Base-by-base conservation (phyloP, 2,113 vertebrate species). In the Panurus biarmicus region DNA sequence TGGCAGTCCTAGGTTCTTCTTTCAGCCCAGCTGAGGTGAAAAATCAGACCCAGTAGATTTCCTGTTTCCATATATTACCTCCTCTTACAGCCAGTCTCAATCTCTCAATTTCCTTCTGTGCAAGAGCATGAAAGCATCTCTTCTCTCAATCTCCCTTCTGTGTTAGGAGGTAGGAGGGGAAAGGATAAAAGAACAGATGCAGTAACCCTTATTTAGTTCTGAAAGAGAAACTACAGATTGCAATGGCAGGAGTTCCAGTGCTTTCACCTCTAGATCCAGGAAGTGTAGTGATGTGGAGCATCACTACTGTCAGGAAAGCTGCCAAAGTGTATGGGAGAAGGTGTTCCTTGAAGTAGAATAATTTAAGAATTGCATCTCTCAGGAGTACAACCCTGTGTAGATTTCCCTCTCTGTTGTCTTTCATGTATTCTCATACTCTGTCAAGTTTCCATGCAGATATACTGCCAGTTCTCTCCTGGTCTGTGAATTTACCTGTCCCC, bases 201-300 rank as follows among this genome's bases (percentile, higher is more conserved):
- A 86, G 60, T 80, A 96, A 92, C 67, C 87, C 61, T 91, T 83
- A 94, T 95, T 96, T 97, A 96, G 89, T 93, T 91, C 85, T 89
- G 74, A 89, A 93, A 94, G 91, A 93, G 85, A 96, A 94, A 91
- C 87, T 87, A 70, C 87, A 95, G 94, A 93, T 89, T 96, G 87
- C 71, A 80, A 79, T 86, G 85, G 91, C 85, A 95, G 85, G 51
- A 93, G 42, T 90, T 93, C 75, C 87, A 91, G 36, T 88, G 69
- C 82, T 95, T 94, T 95, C 82, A 91, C 83, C 78, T 85, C 87
- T 79, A 95, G 72, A 91, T 95, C 79, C 92, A 87, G 91, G 87
- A 95, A 91, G 20, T 21, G 11, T 64, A 57, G 87, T 56, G 85
- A 95, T 95, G 85, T 88, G 83, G 57, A 88, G 76, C 88, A 92